Evolutionary conservation across 2,113 vertebrate species (phyloP).

Genomic region (Rhinichthys klamathensis): DNA sequence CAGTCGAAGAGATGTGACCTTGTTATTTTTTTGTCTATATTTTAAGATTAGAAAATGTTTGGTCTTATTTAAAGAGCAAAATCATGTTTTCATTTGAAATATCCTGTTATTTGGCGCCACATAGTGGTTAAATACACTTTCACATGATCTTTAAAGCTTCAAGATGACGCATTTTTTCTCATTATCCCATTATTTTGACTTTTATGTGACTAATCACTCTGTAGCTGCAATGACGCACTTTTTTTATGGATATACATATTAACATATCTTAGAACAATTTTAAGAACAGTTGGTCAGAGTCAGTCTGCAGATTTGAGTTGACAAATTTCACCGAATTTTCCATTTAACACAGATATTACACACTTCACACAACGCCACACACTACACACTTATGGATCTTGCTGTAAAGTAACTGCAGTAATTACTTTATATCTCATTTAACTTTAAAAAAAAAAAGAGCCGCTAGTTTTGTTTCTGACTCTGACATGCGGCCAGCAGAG

Average conservation of each 20-base stretch:
- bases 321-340: no score
- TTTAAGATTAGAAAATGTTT: constrained; percentile 21
- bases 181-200: background rate
- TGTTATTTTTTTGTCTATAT: background rate
- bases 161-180: background rate
- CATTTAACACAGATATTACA: no score
- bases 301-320: no score
- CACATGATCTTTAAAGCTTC: background rate
- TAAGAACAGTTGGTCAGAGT: no score
- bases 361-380: no score
- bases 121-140: constrained; percentile 9
- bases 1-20: constrained; percentile 12
- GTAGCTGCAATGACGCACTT: background rate
- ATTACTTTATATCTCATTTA: background rate
- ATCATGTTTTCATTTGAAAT: background rate
- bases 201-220: background rate
- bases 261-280: background rate
- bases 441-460: background rate
- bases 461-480: background rate
- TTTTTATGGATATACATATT: background rate
- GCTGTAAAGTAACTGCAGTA: background rate
- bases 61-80: background rate
- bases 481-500: background rate
- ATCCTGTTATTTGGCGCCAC: constrained; percentile 30
- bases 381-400: no score